A percentile compares a stretch with the other conserved stretches of the same genome.
Evolutionary conservation across 1,140 invertebrate genomes (phyloP).

Genomic region (Apis dorsata): DNA sequence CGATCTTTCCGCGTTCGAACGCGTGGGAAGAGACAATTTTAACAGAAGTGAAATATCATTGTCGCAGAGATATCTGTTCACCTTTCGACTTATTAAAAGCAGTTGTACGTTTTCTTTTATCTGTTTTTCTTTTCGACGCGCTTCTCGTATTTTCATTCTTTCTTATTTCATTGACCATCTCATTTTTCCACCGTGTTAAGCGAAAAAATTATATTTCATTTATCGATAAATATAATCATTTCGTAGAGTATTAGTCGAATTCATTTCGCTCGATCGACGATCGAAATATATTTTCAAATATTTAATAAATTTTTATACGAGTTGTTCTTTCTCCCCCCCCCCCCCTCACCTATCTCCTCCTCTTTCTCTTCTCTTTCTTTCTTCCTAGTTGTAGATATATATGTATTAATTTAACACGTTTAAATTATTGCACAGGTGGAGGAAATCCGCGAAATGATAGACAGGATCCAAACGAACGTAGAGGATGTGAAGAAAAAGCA

Average conservation of each 20-base stretch:
- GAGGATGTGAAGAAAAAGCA: slow-evolving; percentile 99
- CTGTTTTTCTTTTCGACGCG: not conserved
- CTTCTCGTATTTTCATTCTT: not conserved
- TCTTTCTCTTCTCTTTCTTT: not conserved
- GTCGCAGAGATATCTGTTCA: not conserved
- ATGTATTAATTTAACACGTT: not conserved
- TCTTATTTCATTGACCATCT: not conserved
- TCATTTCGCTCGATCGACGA: not conserved
- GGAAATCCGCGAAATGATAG: slow-evolving; percentile 99
- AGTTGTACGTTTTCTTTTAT: too few species aligned
- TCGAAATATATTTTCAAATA: not conserved
- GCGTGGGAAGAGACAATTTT: not conserved
- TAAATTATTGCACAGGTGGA: slow-evolving; percentile 87
- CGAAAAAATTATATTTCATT: too few species aligned
- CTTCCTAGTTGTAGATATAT: not conserved
- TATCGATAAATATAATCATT: not conserved
- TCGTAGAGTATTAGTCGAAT: not conserved
- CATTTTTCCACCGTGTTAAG: not conserved
- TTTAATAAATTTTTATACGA: not conserved
- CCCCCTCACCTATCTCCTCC: too few species aligned
- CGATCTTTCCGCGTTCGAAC: not conserved
- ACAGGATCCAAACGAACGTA: slow-evolving; percentile 99
- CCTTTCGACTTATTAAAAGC: not conserved
- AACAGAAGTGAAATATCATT: slow-evolving; percentile 17
- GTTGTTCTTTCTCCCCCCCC: too few species aligned